Base-by-base conservation (phyloP, 2,113 vertebrate genomes). In the Cricetomys ansorgei region DNA sequence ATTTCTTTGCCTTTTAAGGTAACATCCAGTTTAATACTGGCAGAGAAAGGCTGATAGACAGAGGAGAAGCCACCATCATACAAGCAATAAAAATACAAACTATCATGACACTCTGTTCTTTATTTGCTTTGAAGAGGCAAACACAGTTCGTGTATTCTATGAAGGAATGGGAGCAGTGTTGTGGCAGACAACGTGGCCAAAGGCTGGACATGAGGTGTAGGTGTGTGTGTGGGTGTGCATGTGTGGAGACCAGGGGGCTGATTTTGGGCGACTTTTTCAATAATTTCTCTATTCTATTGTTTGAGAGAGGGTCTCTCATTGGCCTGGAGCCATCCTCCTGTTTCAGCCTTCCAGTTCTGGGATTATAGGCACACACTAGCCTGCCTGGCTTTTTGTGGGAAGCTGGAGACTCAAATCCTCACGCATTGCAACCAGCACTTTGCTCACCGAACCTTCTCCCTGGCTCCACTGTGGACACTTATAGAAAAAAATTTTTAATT, bases 1-100 rank as follows among this genome's bases (percentile, higher is more conserved):
- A 85, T 91, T 86, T 93, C 96, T 97, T 97, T 97, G 84, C 97
- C 97, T 98, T 98, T 97, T 98, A 98, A 96, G 97, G 97, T 93
- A 94, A 96, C 48, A 92, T 37, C 21, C 84, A 84, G 77, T 84
- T 93, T 92, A 94, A 85, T 73, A 69, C 70, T 65, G 77, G 37
- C 48, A 2, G 43, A 27, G 50, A 65, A 65, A 86, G 76, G 10
- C 34, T 27, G 57, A 23, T 31, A 5, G 45, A 64, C 6, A 27
- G 59, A 21, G 77, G 34, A 75, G 37, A 93, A 94, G 50, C 34
- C 79, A 85, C 91, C 64, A 76, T 40, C 53, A 59, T 4, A 89
- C 80, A 57, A 93, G 83, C 91, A 59, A 85, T 59, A 93, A 92
- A 97, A 95, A 81, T 53, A 62, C 45, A 62, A 90, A 89, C 55